Base-by-base conservation (phyloP, 2,797 vertebrate genomes). In the Decapterus maruadsi region DNA sequence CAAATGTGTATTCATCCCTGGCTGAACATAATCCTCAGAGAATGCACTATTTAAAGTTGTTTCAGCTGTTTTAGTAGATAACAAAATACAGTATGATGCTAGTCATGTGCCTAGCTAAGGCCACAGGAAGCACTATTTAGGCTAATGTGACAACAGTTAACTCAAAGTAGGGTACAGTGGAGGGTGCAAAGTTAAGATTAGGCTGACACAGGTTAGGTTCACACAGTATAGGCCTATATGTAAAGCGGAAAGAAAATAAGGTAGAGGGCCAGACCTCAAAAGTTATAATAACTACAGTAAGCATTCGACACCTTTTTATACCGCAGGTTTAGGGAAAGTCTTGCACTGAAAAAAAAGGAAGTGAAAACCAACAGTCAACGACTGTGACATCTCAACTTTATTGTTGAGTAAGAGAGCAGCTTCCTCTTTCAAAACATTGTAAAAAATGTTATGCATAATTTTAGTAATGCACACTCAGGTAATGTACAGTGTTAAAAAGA, bases 371-470 rank as follows among this genome's bases (percentile, higher is more conserved):
- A 60, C 81, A 72, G 68, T 57, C 75, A 62, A 29, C 78, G 64
- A 75, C 72, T 57, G 78, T 76, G 75, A 61, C 71, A 77, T 68
- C 19, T 79, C 60, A 19, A 1, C 26, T 31, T 69, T 67, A 72
- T 20, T 43, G 66, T 79, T 72, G 68, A 56, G 60, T 6, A 77
- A 86, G 12, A 65, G 13, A 67, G 80, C 57, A 65, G 68, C 87
- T 94, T 94, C 91, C 89, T 80, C 82, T 87, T 92, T 90, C 54
- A 60, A 77, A 71, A 68, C 53, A 57, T 1, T 19, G 62, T 34
- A 57, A 57, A 59, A 68, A 26, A 26, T 14, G 3, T 26, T 14
- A 34, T 31, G 8, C 10, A 56, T 9, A 20, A 6, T 13, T 50
- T 36, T 2, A 20, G 1, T 43, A 31, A 22, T 11, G 12, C n/a